Evolutionary conservation across 2,888 invertebrate genomes (phyloP), one percentile per base, ranked within the genome.

Genomic region (Volucella bombylans): DNA sequence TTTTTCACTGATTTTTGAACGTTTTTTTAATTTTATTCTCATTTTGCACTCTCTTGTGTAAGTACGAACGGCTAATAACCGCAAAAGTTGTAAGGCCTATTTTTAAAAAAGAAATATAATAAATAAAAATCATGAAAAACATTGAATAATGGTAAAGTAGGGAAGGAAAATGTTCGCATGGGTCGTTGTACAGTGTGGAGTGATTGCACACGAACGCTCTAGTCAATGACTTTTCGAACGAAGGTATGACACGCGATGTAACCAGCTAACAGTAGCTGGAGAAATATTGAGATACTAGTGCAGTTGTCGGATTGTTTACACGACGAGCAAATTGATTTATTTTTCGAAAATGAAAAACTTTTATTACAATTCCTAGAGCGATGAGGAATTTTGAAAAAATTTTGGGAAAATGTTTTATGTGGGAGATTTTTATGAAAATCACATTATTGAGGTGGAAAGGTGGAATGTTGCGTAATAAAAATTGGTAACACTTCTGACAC

Each of bases 111-210:
- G 12, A 9, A 23, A 54, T 6, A 31, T 31, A 31, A 31, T 31
- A 31, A 31, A 6, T 31, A 31, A 31, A 23, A 31, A 10, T 10
- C 38, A 39, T 39, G 47, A 9, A 41, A 39, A n/a, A 31, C 62
- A 54, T 47, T 67, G 45, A 50, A 69, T 55, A 68, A 74, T 52
- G 45, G 65, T 62, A 62, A 73, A 62, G 54, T 45, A 31, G 43
- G 12, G 39, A 47, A 59, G 43, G 50, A n/a, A 50, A 50, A 15
- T 67, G 38, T 43, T 71, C 41, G 41, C 49, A 49, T 38, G 65
- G 52, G 72, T 72, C 49, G 67, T 54, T 80, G 74, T 73, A 47
- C 68, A 68, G 43, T 74, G 68, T 69, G 62, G 61, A 67, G 47
- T 61, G 54, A 68, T 54, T 55, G 80, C 68, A 55, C 73, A 68